Base-by-base conservation (phyloP, 2,888 invertebrate genomes). In the Thelaira solivaga region DNA sequence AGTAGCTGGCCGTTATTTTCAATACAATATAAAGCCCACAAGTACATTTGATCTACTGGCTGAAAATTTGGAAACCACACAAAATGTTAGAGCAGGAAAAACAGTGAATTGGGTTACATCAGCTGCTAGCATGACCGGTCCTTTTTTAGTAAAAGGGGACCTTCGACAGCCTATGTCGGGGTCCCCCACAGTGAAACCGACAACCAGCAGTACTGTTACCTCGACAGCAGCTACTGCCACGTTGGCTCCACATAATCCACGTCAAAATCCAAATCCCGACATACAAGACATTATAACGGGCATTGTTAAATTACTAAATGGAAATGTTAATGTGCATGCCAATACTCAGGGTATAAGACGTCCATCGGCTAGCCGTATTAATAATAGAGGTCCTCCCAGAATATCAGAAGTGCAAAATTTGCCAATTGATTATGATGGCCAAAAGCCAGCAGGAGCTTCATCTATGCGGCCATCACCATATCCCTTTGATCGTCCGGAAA, bases 241-340 rank as follows among this genome's bases (percentile, higher is more conserved):
- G 39, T 83, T 80, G 76, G 71, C 81, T 72, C 83, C 84, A 69
- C 85, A 85, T 84, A 85, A 84, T 82, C 84, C 86, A 0, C 85
- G 90, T 16, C 89, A 93, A 73, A 92, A 93, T 82, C 91, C 92
- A 4, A 93, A 92, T 86, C 92, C 93, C 39, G 96, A 96, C 85
- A 96, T 97, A 71, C 96, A 96, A 87, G 96, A 97, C 84, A 96
- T 97, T 29, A 95, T 97, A 34, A 95, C 95, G 1, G 96, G 96
- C 7, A 94, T 97, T 55, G 96, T 96, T 0, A 96, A 96, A 86
- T 88, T 97, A 10, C 89, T 97, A 1, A 96, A 97, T 80, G 96
- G 96, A 0, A 96, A 96, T 83, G 96, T 96, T 0, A 96, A 96
- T 83, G 95, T 96, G 0, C 94, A 93, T 86, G 94, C 94, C 0